These are phyloP conservation scores for Acleris laterana DNA, from an alignment of 2,888 invertebrate species.

Conservation along the genomic window DNA sequence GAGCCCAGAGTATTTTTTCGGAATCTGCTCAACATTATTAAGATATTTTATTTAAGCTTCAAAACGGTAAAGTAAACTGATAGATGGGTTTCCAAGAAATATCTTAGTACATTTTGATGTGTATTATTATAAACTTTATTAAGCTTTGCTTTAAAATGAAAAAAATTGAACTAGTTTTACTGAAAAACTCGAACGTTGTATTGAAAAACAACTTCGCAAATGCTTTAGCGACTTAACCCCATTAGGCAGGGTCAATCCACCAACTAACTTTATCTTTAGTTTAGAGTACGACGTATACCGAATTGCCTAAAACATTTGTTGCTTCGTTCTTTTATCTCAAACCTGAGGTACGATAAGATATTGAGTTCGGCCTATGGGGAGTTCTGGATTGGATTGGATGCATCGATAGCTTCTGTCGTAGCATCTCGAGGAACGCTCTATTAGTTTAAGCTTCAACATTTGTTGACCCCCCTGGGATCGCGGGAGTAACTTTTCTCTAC, in stretches of 20 bases:
- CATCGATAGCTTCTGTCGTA: slow-evolving; percentile 30
- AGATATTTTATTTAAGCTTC: slow-evolving; percentile 14
- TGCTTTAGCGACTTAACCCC: slow-evolving; percentile 31
- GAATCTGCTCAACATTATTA: no score
- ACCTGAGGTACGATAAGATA: slow-evolving; percentile 29
- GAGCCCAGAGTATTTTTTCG: no score
- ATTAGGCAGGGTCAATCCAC: slow-evolving; percentile 20
- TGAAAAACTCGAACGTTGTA: no score
- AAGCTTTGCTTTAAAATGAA: no score
- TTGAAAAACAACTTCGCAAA: slow-evolving; percentile 6
- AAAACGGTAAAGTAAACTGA: slow-evolving; percentile 13
- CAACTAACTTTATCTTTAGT: slow-evolving; percentile 25
- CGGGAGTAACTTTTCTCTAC: background rate
- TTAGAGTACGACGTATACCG: slow-evolving; percentile 12
- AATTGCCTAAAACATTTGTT: slow-evolving; percentile 29
- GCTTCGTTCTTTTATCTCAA: slow-evolving; percentile 31
- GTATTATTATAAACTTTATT: no score
- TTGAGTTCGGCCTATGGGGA: slow-evolving; percentile 27
- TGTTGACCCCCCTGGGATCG: slow-evolving; percentile 8
- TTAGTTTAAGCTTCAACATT: slow-evolving; percentile 22
- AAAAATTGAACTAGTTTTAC: no score
- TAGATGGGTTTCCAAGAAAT: slow-evolving; percentile 10
- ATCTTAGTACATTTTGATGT: no score
- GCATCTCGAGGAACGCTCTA: slow-evolving; percentile 15
- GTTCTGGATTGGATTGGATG: slow-evolving; percentile 34